Base-by-base conservation (phyloP, 2,797 vertebrate species). In the Tarsius wallacei region DNA sequence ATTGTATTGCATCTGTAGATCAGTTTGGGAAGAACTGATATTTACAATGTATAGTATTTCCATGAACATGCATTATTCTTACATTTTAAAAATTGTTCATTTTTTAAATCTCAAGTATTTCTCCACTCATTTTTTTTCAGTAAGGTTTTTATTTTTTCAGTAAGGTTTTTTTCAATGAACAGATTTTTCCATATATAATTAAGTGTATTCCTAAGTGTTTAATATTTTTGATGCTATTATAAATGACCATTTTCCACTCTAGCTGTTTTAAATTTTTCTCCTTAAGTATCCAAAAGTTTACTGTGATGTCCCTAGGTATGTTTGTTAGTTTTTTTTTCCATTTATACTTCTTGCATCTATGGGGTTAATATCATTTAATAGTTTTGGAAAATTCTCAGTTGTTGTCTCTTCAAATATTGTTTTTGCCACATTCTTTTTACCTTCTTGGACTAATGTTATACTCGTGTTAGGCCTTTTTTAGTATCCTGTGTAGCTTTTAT, bases 141-240 rank as follows among this genome's bases (percentile, higher is more conserved):
- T 42, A 42, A 42, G 42, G 42, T 42, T 42, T 42, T 42, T 42
- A 42, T 42, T 47, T 93, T 68, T 89, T 64, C 12, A 78, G 14
- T 36, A 73, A 91, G 19, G 5, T 96, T 90, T 93, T 92, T 91
- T 90, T 70, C 8, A 91, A 13, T 89, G 21, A 88, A 42, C 82
- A 77, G 21, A 51, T 86, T 8, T 94, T 90, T 63, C 2, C 51
- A 85, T 94, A 17, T 93, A 64, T 76, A 31, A 87, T 12, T 63
- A 42, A 2, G 51, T 76, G 59, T 87, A 92, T 74, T 86, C 24
- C 16, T 87, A 68, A 19, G 47, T 77, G 47, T 61, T 92, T 71
- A 64, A 66, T 53, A 33, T 61, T 42, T 42, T 42, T 42, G 42
- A 42, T 42, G 42, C 42, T 42, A 42, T 42, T 42, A 42, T 42